Base-by-base conservation (phyloP, 2,113 vertebrate genomes). In the Falco punctatus region DNA sequence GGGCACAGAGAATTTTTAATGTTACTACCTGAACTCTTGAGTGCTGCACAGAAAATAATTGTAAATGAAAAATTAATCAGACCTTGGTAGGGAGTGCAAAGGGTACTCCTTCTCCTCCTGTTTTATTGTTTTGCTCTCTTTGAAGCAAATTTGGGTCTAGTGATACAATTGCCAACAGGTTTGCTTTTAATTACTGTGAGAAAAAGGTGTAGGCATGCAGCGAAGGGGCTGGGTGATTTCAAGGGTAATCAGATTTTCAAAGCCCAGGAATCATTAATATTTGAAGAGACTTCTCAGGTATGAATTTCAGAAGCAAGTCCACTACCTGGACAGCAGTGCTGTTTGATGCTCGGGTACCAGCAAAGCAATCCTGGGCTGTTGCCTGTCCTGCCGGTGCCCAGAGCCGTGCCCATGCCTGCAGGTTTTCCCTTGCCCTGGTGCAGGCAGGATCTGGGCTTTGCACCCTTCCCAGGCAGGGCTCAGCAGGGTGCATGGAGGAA, bases 1-100 rank as follows among this genome's bases (percentile, higher is more conserved):
- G 96, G 94, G 92, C 95, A 90, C 90, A 84, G 90, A 75, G 96
- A 97, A 96, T 96, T 94, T 95, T 96, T 95, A 86, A 97, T 96
- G 95, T 89, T 92, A 51, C 77, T 94, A 90, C 90, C 89, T 92
- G 93, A 96, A 90, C 79, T 88, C 87, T 57, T 0, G 4, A 86
- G 65, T 54, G 51, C 54, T 48, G 61, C 70, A 21, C 40, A 52
- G 88, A 92, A 94, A 96, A 88, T 51, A 91, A 73, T 59, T 42
- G 83, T 94, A 79, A 83, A 94, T 82, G 81, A 95, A 93, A 91
- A 96, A 95, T 79, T 77, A 75, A 94, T 81, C 73, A 35, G 69
- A 78, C 55, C 42, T 83, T 35, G 48, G 66, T n/a, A 69, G 46
- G 16, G 55, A 51, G 28, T 69, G 28, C 3, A 48, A 84, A 21